A percentile compares a stretch with the other conserved stretches of the same genome.
phyloP scores from a whole-genome alignment of 1,140 invertebrate genomes.

The Philotrypesis tridentata region DNA sequence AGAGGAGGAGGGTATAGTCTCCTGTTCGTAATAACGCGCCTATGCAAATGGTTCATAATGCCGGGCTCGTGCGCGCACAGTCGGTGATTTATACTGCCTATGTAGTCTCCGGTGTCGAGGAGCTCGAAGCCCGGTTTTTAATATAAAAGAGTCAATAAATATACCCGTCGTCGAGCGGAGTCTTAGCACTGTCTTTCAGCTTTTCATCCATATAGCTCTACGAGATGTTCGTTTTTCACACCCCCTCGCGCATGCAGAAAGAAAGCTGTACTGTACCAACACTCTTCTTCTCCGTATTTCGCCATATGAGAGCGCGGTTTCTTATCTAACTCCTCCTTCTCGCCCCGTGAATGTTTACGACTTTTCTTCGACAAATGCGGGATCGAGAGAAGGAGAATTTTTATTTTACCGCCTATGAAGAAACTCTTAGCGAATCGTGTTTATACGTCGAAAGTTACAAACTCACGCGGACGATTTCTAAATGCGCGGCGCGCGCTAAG shows the following conservation, averaged over 20 bases:
- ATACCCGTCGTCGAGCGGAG: constrained; percentile 41
- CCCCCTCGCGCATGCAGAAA: not conserved
- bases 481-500: too few relatives aligned
- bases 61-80: constrained; percentile 39
- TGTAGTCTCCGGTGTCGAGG: constrained; percentile 24
- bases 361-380: not conserved
- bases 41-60: constrained; percentile 61
- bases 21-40: constrained; percentile 53
- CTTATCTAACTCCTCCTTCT: not conserved
- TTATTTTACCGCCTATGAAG: not conserved
- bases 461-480: not conserved
- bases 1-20: not conserved
- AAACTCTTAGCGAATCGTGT: not conserved
- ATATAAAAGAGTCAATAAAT: constrained; percentile 64
- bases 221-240: not conserved
- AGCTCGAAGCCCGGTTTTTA: constrained; percentile 52
- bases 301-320: not conserved
- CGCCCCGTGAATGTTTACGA: not conserved
- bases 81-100: constrained; percentile 54
- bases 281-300: not conserved
- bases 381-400: not conserved
- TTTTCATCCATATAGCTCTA: not conserved
- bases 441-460: not conserved
- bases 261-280: not conserved
- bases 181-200: constrained; percentile 31